Evolutionary conservation across 2,888 invertebrate genomes (phyloP), one percentile per base, ranked within the genome.

Genomic region (Caenorhabditis sp.): DNA sequence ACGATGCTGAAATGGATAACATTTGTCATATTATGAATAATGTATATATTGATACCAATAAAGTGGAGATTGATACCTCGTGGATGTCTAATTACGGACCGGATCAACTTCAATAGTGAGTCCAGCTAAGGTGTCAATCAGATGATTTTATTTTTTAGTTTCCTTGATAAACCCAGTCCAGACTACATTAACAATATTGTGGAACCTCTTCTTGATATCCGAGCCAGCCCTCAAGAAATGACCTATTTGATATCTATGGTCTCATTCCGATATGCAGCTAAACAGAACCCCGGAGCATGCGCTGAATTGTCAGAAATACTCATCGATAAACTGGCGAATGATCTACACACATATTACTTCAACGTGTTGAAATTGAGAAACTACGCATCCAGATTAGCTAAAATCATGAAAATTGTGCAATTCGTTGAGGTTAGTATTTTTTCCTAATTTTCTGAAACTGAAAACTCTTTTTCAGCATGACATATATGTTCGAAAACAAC

Each of bases 351-450:
- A 20, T 77, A 71, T 31, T 77, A 77, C 52, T 49, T 66, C 10
- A 56, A 67, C 26, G 63, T 65, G 2, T 20, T 63, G 5, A 65
- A 69, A 1, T 54, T 62, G 54, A 59, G 70, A 14, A 70, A 71
- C 21, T 80, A 80, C 52, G 73, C 80, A 0, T 43, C 59, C 21
- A 31, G 80, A 57, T 50, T 80, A 1, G 69, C 74, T 23, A 43
- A 43, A 43, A 7, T 43, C 8, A 43, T 43, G 43, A 43, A 17
- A 43, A 43, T 43, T 14, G 43, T 43, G 5, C 43, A 43, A 43
- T 43, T 12, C 14, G 17, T 43, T 17, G 43, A 43, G 43, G 43
- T 43, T 17, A 3, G 5, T 43, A 12, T 3, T 3, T 5, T 43
- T 43, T 38, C n/a, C n/a, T n/a, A n/a, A n/a, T n/a, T n/a, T n/a